Percentiles rank a stretch among this genome's conserved stretches.
Evolutionary conservation across 2,797 vertebrate genomes (phyloP).

Genomic region (Nyctibius grandis): DNA sequence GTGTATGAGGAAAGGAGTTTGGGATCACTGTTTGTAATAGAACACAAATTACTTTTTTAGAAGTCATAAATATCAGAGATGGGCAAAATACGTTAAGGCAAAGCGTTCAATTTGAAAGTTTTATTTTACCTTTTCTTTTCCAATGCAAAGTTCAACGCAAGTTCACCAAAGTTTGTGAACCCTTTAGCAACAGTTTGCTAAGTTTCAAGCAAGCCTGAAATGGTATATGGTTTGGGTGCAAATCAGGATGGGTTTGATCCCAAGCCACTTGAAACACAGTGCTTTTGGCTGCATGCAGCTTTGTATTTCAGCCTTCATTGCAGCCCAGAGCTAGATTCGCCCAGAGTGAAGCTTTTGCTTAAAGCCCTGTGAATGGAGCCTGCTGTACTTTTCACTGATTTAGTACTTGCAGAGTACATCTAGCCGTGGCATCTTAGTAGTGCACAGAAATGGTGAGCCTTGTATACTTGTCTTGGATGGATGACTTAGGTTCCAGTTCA

Average conservation of each 20-base stretch:
- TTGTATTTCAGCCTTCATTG: not conserved
- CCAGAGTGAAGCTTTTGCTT: not conserved
- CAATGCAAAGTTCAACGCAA: constrained; percentile 25
- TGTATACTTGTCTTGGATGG: not conserved
- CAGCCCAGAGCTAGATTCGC: not conserved
- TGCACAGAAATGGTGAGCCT: not conserved
- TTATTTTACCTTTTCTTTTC: constrained; percentile 21
- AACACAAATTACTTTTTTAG: not conserved
- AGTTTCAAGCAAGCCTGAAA: not conserved
- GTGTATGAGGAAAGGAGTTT: not conserved
- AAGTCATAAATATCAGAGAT: not conserved
- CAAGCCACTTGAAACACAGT: not conserved
- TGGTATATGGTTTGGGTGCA: constrained; percentile 7
- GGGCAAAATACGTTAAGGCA: not conserved
- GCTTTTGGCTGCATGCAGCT: not conserved
- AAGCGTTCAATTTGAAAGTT: not conserved
- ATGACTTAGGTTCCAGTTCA: not conserved
- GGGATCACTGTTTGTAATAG: not conserved
- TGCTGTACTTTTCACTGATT: not conserved
- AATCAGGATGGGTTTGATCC: constrained; percentile 6
- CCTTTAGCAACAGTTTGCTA: not conserved
- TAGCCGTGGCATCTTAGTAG: not conserved
- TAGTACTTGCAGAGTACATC: not conserved
- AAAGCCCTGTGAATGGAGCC: not conserved
- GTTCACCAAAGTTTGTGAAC: constrained; percentile 18